Conservation (phyloP, 2,113 vertebrate species). For the Suncus etruscus region DNA sequence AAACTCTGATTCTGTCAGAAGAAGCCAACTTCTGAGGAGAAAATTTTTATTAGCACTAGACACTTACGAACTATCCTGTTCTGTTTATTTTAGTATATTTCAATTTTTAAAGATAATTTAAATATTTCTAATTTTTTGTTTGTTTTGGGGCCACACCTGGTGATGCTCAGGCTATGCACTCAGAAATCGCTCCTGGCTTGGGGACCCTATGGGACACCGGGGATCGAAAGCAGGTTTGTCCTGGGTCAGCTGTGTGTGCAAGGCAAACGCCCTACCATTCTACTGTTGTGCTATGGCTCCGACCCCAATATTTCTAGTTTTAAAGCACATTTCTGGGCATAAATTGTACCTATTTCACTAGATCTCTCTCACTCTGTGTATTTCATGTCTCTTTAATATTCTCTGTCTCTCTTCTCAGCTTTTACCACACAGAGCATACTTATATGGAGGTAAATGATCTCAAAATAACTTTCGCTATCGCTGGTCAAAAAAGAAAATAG, state of each 20-base stretch:
- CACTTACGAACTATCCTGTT: background rate
- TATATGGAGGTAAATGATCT: background rate
- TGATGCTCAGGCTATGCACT: no score
- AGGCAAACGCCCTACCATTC: no score
- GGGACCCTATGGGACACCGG: no score
- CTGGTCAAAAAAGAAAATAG: background rate
- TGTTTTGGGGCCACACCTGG: no score
- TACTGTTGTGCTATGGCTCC: no score
- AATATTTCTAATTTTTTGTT: background rate
- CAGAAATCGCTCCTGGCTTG: no score
- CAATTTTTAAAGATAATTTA: conserved; percentile 9
- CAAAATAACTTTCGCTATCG: background rate
- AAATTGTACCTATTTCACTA: background rate
- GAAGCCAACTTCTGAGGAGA: background rate
- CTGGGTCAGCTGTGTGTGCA: no score
- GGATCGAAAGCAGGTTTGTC: no score
- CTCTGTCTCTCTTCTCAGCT: background rate
- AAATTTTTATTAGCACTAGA: background rate
- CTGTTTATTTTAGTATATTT: background rate
- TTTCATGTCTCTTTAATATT: background rate
- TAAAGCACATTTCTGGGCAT: conserved; percentile 28
- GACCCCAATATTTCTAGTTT: background rate
- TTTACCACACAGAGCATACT: background rate
- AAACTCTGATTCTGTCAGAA: background rate
- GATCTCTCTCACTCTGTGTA: background rate